Evolutionary conservation across 2,888 invertebrate species (phyloP).

Genomic region (Papilio elwesi): DNA sequence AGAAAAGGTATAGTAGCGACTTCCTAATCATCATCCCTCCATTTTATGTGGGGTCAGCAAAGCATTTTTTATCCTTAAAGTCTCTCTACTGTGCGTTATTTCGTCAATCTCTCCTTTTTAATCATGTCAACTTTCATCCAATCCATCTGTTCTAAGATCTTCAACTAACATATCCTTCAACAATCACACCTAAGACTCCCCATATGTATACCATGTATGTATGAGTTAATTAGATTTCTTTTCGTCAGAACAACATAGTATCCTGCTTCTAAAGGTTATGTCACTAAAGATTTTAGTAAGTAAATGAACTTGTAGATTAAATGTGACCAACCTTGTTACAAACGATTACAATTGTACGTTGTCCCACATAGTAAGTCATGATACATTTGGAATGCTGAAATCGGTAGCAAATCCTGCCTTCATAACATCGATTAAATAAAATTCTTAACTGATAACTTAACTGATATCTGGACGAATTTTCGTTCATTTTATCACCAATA

Average conservation of each 20-base stretch:
- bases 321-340: not conserved
- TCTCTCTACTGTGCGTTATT: too few relatives aligned
- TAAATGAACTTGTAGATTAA: not conserved
- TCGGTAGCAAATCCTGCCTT: conserved; percentile 17
- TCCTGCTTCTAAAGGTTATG: not conserved
- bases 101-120: too few relatives aligned
- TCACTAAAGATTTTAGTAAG: not conserved
- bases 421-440: conserved; percentile 4
- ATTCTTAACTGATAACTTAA: conserved; percentile 16
- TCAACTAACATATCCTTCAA: too few relatives aligned
- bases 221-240: not conserved
- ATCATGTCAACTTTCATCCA: too few relatives aligned
- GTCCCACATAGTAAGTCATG: not conserved
- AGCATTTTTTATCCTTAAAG: too few relatives aligned
- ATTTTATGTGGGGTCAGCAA: too few relatives aligned
- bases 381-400: conserved; percentile 24
- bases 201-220: not conserved
- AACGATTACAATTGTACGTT: not conserved
- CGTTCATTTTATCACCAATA: not conserved
- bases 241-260: not conserved
- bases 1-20: too few relatives aligned
- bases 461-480: not conserved
- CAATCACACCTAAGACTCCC: too few relatives aligned
- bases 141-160: too few relatives aligned
- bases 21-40: too few relatives aligned